Base-by-base conservation (phyloP, 2,888 invertebrate genomes). In the Lamellibrachia columna region DNA sequence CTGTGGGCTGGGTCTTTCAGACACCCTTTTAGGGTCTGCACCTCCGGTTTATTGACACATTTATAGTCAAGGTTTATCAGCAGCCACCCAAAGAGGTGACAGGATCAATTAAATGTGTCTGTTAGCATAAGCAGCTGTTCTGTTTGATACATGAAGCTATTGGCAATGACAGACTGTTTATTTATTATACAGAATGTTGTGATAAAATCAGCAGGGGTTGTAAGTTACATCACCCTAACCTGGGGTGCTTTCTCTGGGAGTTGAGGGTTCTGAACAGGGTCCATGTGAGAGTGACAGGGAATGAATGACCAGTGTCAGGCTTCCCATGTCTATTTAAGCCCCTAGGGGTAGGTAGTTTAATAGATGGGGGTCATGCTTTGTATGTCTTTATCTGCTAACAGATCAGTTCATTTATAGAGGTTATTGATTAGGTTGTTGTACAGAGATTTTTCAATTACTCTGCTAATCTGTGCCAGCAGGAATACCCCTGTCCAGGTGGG, bases 381-480 rank as follows among this genome's bases (percentile, higher is more conserved):
- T 75, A n/a, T 75, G 75, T 75, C 75, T 75, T 75, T 75, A 75
- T 75, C 75, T 22, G 75, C 75, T 22, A 75, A 75, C 75, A 22
- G 22, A 75, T 75, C 75, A 75, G n/a, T 75, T n/a, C 22, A 75
- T 2, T 75, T 15, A 75, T 75, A 6, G 75, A 75, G 22, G 75
- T 75, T 11, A 15, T 75, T 75, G 75, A 75, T 22, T 75, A 75
- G 15, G 15, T 15, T 75, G 75, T 75, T 75, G 75, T 75, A 75
- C 75, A 75, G 15, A 75, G 75, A 75, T 75, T 75, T 15, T 75
- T 75, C 75, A 75, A 75, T 75, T 75, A 75, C 22, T 75, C 22
- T n/a, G 22, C 75, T 75, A 75, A 75, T 75, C 75, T 75, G 75
- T n/a, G 22, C 75, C 75, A 75, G 75, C 75, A 75, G 75, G 75